Evolutionary conservation across 1,140 invertebrate species (phyloP).

Genomic region (Hormaphis cornu): DNA sequence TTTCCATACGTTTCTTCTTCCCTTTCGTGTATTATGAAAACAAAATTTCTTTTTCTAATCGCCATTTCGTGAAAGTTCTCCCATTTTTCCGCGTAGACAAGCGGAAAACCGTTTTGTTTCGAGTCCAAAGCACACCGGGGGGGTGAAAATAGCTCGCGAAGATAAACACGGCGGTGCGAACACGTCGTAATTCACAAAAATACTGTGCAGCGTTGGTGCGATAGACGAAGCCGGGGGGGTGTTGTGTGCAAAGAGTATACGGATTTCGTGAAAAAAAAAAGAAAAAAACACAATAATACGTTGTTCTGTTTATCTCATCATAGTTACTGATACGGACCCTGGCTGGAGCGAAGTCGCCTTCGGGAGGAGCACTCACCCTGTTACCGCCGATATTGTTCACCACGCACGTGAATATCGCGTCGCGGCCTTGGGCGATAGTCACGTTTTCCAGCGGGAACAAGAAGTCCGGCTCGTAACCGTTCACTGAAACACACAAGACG

Average conservation of each 20-base stretch:
- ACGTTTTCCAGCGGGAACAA: constrained; percentile 74
- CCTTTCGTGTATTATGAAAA: no score
- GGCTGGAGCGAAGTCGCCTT: constrained; percentile 50
- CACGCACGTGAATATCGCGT: constrained; percentile 80
- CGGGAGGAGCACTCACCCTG: constrained; percentile 68
- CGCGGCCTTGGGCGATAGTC: constrained; percentile 73
- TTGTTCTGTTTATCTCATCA: not conserved
- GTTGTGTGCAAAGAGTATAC: constrained; percentile 18
- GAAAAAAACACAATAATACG: no score
- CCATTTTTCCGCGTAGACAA: no score
- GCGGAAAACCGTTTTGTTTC: not conserved
- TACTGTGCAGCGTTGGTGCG: constrained; percentile 5
- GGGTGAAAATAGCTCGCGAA: no score
- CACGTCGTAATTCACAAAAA: not conserved
- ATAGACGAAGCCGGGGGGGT: constrained; percentile 27
- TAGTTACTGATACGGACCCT: constrained; percentile 36
- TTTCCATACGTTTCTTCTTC: no score
- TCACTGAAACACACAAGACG: constrained; percentile 43
- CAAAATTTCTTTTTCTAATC: no score
- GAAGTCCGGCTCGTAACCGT: constrained; percentile 72
- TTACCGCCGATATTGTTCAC: constrained; percentile 84
- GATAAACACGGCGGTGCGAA: no score
- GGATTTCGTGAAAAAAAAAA: not conserved
- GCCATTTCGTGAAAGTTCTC: no score
- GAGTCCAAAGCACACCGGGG: no score